phyloP scores from a whole-genome alignment of 2,888 invertebrate genomes.

The Brachyptera putata region DNA sequence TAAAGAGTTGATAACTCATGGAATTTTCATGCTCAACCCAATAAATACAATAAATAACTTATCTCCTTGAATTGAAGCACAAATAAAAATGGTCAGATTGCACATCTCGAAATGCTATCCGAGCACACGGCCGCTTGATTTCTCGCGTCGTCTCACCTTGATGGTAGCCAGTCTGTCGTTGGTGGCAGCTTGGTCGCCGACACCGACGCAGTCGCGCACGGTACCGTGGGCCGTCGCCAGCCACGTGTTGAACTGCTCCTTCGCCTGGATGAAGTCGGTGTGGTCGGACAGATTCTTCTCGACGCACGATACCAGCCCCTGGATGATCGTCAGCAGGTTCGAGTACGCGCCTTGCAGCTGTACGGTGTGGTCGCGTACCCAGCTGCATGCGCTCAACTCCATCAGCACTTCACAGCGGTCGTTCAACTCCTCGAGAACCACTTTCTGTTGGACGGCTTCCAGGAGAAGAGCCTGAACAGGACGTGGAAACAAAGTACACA shows the following conservation, averaged over 20 bases:
- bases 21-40: no score
- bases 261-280: conserved; percentile 83
- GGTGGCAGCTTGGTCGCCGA: conserved; percentile 71
- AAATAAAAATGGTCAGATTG: no score
- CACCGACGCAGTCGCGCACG: conserved; percentile 76
- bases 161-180: conserved; percentile 78
- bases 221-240: conserved; percentile 73
- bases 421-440: conserved; percentile 75
- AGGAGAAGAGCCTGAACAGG: conserved; percentile 61
- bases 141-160: conserved; percentile 57
- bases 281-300: conserved; percentile 89
- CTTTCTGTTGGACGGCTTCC: conserved; percentile 71
- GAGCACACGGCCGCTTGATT: no score
- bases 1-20: no score
- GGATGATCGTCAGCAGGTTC: conserved; percentile 63
- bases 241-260: conserved; percentile 80
- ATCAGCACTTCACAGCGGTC: conserved; percentile 82
- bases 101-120: no score
- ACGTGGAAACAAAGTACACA: no score
- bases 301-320: conserved; percentile 70
- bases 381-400: conserved; percentile 79
- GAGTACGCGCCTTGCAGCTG: conserved; percentile 79
- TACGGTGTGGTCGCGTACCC: conserved; percentile 82
- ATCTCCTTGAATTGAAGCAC: no score
- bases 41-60: no score